Base-by-base conservation (phyloP, 2,113 vertebrate species). In the Triplophysa tibetana region DNA sequence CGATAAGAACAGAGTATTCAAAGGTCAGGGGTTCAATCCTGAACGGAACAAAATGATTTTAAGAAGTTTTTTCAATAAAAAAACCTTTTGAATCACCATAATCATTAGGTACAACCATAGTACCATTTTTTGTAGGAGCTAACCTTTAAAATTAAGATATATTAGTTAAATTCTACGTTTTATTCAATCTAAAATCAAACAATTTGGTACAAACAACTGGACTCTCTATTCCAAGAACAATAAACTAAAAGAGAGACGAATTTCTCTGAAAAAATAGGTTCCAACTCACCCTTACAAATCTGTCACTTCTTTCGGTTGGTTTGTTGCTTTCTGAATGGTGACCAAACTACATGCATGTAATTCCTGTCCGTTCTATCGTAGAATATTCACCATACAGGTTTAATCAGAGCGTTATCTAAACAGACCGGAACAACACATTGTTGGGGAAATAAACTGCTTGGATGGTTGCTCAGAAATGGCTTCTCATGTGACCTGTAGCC, bases 401-500 rank as follows among this genome's bases (percentile, higher is more conserved):
- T 2, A 54, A 33, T 33, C 23, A 8, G 74, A 58, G 48, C 23
- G 56, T 65, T 19, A 38, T 76, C 19, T 41, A 65, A 21, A 45
- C 2, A 19, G 17, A 75, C 43, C 64, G 8, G 16, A 10, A 45
- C 3, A 17, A 26, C 2, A 26, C 2, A 64, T 38, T 45, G n/a
- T 33, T 58, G 45, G 58, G 43, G 12, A 38, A 70, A 56, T 48
- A 45, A 24, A 23, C 14, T 29, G 54, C 48, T 41, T 60, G 45
- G 29, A 19, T 74, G 52, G 61, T 67, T 29, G 16, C 19, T 10
- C 17, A 21, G 62, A 80, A 62, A 56, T 69, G 17, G 73, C 38
- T 66, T 3, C 29, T 81, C 85, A 83, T 76, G 69, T 84, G 87
- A 84, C 82, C 73, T 58, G 24, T 79, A 56, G 69, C 70, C 82